These are phyloP conservation scores for Parelbella ahira DNA, from an alignment of 2,888 invertebrate genomes.

Conservation along the genomic window DNA sequence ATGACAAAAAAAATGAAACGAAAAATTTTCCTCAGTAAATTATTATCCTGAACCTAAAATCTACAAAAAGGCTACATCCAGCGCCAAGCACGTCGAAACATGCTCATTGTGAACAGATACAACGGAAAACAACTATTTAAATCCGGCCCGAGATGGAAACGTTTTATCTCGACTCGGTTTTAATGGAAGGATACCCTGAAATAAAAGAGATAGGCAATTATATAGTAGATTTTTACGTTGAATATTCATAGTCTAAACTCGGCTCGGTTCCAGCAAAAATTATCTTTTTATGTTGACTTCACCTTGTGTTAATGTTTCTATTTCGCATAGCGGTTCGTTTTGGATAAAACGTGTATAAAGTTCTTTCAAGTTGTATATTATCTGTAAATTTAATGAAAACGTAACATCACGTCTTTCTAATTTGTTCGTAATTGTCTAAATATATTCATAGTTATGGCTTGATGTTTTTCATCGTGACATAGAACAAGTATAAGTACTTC, in stretches of 20 bases:
- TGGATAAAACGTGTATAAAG: no score
- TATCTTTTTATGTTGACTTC: conserved; percentile 9
- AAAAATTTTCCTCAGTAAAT: background rate
- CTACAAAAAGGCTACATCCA: conserved; percentile 21
- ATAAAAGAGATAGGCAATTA: conserved; percentile 20
- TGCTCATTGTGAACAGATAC: conserved; percentile 22
- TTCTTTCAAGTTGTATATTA: no score
- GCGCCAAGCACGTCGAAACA: conserved; percentile 12
- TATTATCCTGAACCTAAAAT: conserved; percentile 11
- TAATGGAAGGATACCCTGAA: conserved; percentile 22
- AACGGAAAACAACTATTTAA: conserved; percentile 25
- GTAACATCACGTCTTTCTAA: no score
- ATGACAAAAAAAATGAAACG: no score
- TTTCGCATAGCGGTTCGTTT: no score
- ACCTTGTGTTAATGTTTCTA: no score
- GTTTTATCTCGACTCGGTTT: conserved; percentile 22
- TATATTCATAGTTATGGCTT: no score
- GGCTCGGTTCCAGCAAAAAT: conserved; percentile 2
- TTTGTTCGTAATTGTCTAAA: no score
- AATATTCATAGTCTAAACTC: conserved; percentile 12
- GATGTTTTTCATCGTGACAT: no score
- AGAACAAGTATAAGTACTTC: no score
- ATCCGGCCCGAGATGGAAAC: conserved; percentile 15
- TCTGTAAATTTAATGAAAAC: no score
- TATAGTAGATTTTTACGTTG: conserved; percentile 20